Conservation (phyloP, 2,888 invertebrate genomes). For the Chymomyza caudatula region DNA sequence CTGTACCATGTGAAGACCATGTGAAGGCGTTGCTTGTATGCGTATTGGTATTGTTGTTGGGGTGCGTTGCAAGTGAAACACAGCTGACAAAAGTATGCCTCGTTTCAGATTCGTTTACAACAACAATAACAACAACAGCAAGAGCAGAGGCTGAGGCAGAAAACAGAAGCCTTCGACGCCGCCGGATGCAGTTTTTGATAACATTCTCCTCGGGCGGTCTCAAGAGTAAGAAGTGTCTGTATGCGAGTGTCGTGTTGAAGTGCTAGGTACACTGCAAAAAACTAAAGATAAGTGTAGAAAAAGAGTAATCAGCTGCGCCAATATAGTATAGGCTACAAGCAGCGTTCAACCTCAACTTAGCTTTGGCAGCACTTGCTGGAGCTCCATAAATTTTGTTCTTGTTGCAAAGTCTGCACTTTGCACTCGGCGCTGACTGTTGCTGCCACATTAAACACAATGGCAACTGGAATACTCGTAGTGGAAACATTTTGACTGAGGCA, state of each 20-base stretch:
- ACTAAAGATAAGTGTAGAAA: not conserved
- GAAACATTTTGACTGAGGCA: not conserved
- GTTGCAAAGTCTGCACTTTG: not conserved
- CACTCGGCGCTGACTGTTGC: not conserved
- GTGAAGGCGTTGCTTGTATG: not conserved
- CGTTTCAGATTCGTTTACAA: constrained; percentile 1
- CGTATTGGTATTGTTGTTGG: not conserved
- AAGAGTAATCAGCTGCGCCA: not conserved
- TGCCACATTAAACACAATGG: not conserved
- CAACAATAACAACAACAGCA: too few species aligned
- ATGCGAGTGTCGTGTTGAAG: not conserved
- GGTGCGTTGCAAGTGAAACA: not conserved
- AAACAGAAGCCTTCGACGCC: constrained; percentile 19
- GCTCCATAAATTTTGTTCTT: not conserved
- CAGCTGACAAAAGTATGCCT: constrained; percentile 1
- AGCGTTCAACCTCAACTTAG: not conserved
- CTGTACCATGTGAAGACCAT: not conserved
- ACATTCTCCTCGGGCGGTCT: constrained; percentile 57
- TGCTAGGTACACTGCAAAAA: not conserved
- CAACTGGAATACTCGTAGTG: not conserved
- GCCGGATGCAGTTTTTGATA: constrained; percentile 71
- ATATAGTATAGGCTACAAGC: not conserved
- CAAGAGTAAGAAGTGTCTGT: not conserved
- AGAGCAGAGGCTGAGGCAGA: not conserved
- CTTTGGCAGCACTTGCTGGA: not conserved